Evolutionary conservation across 2,888 invertebrate genomes (phyloP).

Genomic region (Biston stratarius): DNA sequence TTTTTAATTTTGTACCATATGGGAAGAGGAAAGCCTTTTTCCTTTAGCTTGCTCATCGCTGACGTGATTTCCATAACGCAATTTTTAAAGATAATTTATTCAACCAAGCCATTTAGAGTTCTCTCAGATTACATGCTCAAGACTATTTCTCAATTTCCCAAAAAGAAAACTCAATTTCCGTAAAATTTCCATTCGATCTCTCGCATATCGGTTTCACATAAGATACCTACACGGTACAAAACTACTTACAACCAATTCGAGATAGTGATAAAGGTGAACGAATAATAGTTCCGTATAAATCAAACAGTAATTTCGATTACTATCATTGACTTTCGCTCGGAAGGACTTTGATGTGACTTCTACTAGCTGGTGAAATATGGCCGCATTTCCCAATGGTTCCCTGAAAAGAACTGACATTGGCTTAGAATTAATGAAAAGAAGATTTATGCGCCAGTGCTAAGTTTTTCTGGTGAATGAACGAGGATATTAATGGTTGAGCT

Average conservation of each 20-base stretch:
- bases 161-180: constrained; percentile 16
- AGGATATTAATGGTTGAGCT: constrained; percentile 23
- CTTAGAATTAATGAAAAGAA: constrained; percentile 39
- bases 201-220: constrained; percentile 7
- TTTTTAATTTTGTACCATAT: too few relatives aligned
- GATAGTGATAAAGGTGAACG: constrained; percentile 7
- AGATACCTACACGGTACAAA: neutral
- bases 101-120: neutral
- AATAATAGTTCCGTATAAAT: constrained; percentile 44
- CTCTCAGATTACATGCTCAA: neutral
- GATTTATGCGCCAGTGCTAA: constrained; percentile 34
- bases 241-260: constrained; percentile 1
- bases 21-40: too few relatives aligned
- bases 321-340: constrained; percentile 51
- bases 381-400: constrained; percentile 48
- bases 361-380: constrained; percentile 54
- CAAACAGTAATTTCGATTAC: constrained; percentile 52
- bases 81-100: neutral
- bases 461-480: constrained; percentile 36
- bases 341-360: constrained; percentile 40
- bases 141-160: neutral
- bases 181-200: constrained; percentile 10
- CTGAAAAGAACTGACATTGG: constrained; percentile 43
- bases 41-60: too few relatives aligned
- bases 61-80: too few relatives aligned